phyloP scores from a whole-genome alignment of 2,888 invertebrate genomes.

The Scaptomyza caliginosa region DNA sequence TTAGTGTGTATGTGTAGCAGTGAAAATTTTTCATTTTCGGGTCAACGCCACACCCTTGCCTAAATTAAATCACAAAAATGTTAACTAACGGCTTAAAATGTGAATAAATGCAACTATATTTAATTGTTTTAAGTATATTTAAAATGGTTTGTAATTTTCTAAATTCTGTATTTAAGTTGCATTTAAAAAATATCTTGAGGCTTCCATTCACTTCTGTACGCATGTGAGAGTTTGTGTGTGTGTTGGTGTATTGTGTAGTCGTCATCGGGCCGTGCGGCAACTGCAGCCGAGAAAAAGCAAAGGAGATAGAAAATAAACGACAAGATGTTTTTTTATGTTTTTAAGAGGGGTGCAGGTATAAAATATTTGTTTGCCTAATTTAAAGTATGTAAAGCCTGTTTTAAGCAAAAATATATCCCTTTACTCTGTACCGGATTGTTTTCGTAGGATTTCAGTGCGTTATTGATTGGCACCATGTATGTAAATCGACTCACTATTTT shows the following conservation, averaged over 20 bases:
- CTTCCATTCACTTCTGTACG: conserved; percentile 46
- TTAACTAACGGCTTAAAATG: conserved; percentile 49
- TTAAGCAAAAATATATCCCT: conserved; percentile 71
- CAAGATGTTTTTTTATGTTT: conserved; percentile 38
- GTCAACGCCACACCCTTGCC: conserved; percentile 82
- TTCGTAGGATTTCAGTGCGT: conserved; percentile 26
- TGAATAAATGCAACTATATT: conserved; percentile 15
- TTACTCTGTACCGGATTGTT: conserved; percentile 48
- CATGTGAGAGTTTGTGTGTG: conserved; percentile 24
- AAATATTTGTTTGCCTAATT: conserved; percentile 23
- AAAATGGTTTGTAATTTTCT: conserved; percentile 2
- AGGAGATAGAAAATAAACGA: conserved; percentile 25
- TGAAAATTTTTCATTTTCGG: conserved; percentile 75
- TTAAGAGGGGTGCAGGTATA: conserved; percentile 16
- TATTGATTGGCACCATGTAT: conserved; percentile 26
- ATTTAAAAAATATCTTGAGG: conserved; percentile 57
- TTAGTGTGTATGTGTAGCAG: conserved; percentile 44
- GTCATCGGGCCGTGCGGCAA: conserved; percentile 76
- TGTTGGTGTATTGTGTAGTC: conserved; percentile 58
- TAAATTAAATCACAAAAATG: conserved; percentile 48
- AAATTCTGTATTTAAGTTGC: conserved; percentile 51
- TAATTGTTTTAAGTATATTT: background rate
- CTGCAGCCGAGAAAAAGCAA: conserved; percentile 68
- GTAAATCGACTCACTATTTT: background rate
- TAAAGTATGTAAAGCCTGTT: too few species aligned